Base-by-base conservation (phyloP, 2,797 vertebrate genomes). In the Sebastes dallii region DNA sequence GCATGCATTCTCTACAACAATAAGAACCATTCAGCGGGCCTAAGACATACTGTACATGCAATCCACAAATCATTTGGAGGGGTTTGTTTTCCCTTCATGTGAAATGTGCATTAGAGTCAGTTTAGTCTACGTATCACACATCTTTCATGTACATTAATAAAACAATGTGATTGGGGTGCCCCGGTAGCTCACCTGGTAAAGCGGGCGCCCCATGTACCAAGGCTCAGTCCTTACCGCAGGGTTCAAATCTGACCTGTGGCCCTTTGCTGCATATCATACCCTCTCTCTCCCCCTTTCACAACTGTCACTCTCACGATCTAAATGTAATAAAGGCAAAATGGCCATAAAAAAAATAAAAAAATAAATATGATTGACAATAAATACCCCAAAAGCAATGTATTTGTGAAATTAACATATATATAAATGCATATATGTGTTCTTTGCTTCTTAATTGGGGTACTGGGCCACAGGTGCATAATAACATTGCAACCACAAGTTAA, bases 401-500 rank as follows among this genome's bases (percentile, higher is more conserved):
- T 32, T 71, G 14, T 54, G 46, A 14, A 8, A 60, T 34, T 8
- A n/a, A 39, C 20, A 61, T 29, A 22, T 27, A 65, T 16, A 32
- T 16, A 58, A 14, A 66, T 29, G 36, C 1, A 24, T 1, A 32
- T 4, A 29, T 32, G 1, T 24, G 20, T 50, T 66, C 3, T 54
- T 59, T 56, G n/a, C 32, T 22, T 80, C 9, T 70, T 81, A 77
- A 79, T 86, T 82, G 52, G 46, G 18, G 30, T 55, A 68, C 39
- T 55, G 9, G 55, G 14, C 62, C 36, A 79, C 64, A 87, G 80
- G 75, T 84, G 25, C 58, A 83, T 60, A 52, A n/a, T 42, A 89
- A 60, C 50, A 78, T 42, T 75, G 60, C 10, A 88, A 83, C 70
- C 64, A 78, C 60, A 87, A 81, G 75, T 89, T 85, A 77, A 84